phyloP scores from a whole-genome alignment of 2,888 invertebrate genomes.

The Noctua comes region DNA sequence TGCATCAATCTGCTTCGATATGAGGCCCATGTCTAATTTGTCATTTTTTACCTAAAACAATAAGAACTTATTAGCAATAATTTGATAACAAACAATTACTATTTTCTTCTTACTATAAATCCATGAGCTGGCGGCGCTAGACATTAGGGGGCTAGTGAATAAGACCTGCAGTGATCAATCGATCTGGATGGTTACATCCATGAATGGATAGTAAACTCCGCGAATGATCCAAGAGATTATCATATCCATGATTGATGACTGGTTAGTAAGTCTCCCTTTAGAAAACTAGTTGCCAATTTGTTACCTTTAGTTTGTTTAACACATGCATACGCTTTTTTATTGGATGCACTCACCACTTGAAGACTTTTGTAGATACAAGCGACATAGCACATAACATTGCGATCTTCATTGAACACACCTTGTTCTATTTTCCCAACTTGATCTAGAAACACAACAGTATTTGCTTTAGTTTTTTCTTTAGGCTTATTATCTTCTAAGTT shows the following conservation, averaged over 20 bases:
- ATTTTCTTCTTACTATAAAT: neutral
- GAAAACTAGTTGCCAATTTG: neutral
- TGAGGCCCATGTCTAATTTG: constrained; percentile 77
- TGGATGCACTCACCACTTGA: constrained; percentile 76
- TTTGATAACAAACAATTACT: neutral
- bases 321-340: neutral
- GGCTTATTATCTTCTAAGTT: neutral
- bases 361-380: constrained; percentile 80
- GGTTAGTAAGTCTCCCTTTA: neutral
- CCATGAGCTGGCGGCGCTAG: neutral
- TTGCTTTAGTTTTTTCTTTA: constrained; percentile 1
- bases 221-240: neutral
- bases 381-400: constrained; percentile 82
- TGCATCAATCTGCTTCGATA: constrained; percentile 82
- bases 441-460: constrained; percentile 70
- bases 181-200: neutral
- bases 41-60: constrained; percentile 80
- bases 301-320: neutral
- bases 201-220: neutral
- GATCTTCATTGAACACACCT: constrained; percentile 81
- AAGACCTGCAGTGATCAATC: neutral
- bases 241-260: neutral
- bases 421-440: constrained; percentile 81
- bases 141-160: too few relatives aligned
- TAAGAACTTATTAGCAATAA: neutral